These are phyloP conservation scores for Pyrgilauda ruficollis DNA, from an alignment of 2,113 vertebrate genomes.

Conservation along the genomic window DNA sequence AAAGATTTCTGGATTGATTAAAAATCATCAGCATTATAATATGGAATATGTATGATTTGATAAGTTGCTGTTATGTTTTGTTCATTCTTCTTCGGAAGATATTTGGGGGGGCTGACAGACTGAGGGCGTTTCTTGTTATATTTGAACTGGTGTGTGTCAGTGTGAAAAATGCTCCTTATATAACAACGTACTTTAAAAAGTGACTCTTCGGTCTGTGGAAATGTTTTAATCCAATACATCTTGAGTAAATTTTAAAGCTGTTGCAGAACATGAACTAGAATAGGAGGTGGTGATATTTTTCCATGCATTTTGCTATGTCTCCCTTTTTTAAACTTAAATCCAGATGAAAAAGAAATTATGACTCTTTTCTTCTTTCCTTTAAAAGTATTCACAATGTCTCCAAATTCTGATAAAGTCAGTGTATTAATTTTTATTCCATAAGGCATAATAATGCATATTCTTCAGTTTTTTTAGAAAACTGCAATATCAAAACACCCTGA, in stretches of 20 bases:
- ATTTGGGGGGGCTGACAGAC: constrained; percentile 27
- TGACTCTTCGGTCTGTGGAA: background rate
- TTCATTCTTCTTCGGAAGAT: constrained; percentile 4
- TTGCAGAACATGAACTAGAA: background rate
- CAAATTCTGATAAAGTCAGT: background rate
- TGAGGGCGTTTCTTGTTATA: constrained; percentile 1
- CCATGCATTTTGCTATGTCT: background rate
- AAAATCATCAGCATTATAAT: constrained; percentile 58
- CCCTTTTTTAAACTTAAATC: background rate
- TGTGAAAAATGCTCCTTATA: constrained; percentile 24
- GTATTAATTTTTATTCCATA: constrained; percentile 9
- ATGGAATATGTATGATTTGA: constrained; percentile 43
- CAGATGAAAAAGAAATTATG: background rate
- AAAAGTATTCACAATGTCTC: background rate
- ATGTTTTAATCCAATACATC: constrained; percentile 19
- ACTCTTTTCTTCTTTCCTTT: background rate
- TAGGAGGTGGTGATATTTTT: background rate
- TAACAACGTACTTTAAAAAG: constrained; percentile 35
- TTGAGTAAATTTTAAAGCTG: constrained; percentile 13
- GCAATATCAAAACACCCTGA: background rate
- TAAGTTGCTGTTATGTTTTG: constrained; percentile 20
- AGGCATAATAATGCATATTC: background rate
- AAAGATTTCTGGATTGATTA: constrained; percentile 61
- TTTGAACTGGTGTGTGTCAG: constrained; percentile 23
- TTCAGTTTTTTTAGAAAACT: background rate